Percentiles rank a stretch among this genome's conserved stretches.
These are phyloP conservation scores for Hipposideros larvatus DNA, from an alignment of 2,797 vertebrate species.

Conservation along the genomic window DNA sequence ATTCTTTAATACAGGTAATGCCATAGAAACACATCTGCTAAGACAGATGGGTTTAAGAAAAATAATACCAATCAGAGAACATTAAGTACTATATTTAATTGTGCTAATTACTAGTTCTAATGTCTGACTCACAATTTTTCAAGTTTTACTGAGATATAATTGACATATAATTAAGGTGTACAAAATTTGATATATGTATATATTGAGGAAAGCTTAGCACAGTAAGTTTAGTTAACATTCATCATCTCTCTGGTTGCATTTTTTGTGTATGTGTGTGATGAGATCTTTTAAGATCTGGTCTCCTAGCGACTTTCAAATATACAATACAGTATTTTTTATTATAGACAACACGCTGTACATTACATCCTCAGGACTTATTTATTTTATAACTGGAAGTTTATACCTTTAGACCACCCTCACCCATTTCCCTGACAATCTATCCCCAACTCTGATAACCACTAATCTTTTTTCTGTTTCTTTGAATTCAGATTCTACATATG, in stretches of 20 bases:
- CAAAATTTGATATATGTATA: not conserved
- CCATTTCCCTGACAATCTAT: too few relatives aligned
- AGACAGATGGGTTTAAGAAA: not conserved
- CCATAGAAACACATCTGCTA: conserved; percentile 1
- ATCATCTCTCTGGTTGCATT: not conserved
- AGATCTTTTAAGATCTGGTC: not conserved
- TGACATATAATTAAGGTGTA: not conserved
- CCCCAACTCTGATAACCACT: not conserved
- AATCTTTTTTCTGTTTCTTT: not conserved
- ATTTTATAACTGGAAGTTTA: not conserved
- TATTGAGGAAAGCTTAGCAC: not conserved
- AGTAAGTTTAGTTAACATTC: not conserved
- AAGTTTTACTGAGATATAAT: not conserved
- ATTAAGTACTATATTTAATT: not conserved
- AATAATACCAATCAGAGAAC: not conserved
- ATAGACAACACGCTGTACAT: not conserved
- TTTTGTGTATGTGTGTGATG: not conserved
- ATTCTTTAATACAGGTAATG: not conserved
- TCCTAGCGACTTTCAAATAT: not conserved
- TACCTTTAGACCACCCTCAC: not conserved
- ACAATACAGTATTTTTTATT: not conserved
- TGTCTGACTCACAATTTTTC: not conserved
- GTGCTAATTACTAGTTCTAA: not conserved
- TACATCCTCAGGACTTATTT: not conserved
- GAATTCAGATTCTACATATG: not conserved